phyloP scores from a whole-genome alignment of 2,888 invertebrate genomes.

The Dimorphilus gyrociliatus region DNA sequence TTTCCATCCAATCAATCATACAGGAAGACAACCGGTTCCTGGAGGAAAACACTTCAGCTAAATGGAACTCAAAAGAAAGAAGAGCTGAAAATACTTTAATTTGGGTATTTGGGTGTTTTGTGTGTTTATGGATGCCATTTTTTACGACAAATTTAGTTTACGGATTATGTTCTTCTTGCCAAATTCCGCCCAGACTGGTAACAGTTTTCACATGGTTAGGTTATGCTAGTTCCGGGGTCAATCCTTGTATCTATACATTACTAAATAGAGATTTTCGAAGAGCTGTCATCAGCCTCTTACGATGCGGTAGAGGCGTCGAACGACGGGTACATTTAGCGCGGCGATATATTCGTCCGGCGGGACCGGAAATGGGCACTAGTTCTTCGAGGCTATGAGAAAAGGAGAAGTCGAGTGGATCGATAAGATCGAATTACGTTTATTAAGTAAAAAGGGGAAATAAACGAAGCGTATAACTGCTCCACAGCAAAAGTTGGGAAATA shows the following conservation, averaged over 20 bases:
- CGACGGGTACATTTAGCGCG: too few relatives aligned
- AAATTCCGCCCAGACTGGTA: slow-evolving; percentile 10
- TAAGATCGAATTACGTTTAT: too few relatives aligned
- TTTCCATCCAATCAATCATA: neutral
- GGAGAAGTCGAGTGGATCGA: too few relatives aligned
- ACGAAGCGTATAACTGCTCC: too few relatives aligned
- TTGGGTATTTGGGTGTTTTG: slow-evolving; percentile 14
- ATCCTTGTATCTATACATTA: slow-evolving; percentile 13
- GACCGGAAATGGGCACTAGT: too few relatives aligned
- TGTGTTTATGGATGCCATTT: slow-evolving; percentile 13
- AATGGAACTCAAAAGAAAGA: slow-evolving; percentile 10
- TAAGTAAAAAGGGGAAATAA: too few relatives aligned
- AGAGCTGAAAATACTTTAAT: slow-evolving; percentile 13
- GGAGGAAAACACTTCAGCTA: slow-evolving; percentile 3
- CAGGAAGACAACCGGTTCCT: too few relatives aligned
- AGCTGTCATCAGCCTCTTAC: too few relatives aligned
- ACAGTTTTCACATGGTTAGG: slow-evolving; percentile 12
- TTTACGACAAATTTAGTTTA: slow-evolving; percentile 12
- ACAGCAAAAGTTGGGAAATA: too few relatives aligned
- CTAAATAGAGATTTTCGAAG: slow-evolving; percentile 12
- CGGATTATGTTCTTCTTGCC: slow-evolving; percentile 10
- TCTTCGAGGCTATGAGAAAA: too few relatives aligned
- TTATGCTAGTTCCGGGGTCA: slow-evolving; percentile 14
- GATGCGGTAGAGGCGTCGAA: too few relatives aligned
- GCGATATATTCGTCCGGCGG: too few relatives aligned